Percentiles rank a stretch among this genome's conserved stretches.
Evolutionary conservation across 2,888 invertebrate species (phyloP).

Genomic region (Neelides folsomi): DNA sequence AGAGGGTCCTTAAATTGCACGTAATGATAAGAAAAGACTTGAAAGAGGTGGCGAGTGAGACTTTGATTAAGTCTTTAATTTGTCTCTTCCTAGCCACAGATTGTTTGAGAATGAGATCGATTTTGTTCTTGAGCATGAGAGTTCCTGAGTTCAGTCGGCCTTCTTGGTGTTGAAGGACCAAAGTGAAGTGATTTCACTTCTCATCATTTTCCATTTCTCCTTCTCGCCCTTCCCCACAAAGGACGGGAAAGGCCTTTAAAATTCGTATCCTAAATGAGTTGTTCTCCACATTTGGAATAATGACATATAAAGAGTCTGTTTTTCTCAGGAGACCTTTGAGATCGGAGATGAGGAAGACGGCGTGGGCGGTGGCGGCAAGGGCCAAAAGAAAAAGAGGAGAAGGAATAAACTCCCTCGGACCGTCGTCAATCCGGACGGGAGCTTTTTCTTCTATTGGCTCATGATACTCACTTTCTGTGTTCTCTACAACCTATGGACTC

Average conservation of each 20-base stretch:
- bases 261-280: neutral
- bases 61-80: too few relatives aligned
- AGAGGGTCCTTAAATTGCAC: too few relatives aligned
- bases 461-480: slow-evolving; percentile 76
- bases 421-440: slow-evolving; percentile 89
- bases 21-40: too few relatives aligned
- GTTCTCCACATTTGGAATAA: too few relatives aligned
- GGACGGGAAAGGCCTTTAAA: neutral
- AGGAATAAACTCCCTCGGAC: slow-evolving; percentile 53
- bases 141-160: neutral
- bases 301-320: neutral
- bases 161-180: neutral
- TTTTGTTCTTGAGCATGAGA: too few relatives aligned
- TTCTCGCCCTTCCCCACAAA: neutral
- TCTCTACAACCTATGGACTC: slow-evolving; percentile 88
- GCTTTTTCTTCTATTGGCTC: slow-evolving; percentile 91
- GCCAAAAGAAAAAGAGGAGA: slow-evolving; percentile 48
- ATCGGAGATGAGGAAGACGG: slow-evolving; percentile 37
- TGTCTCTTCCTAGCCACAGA: too few relatives aligned
- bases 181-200: slow-evolving; percentile 12
- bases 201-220: slow-evolving; percentile 5
- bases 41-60: too few relatives aligned
- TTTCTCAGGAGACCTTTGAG: slow-evolving; percentile 41
- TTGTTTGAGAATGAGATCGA: too few relatives aligned
- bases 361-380: slow-evolving; percentile 43